Evolutionary conservation across 2,113 vertebrate species (phyloP), one percentile per base, ranked within the genome.

Genomic region (Thalassarche chlororhynchos): DNA sequence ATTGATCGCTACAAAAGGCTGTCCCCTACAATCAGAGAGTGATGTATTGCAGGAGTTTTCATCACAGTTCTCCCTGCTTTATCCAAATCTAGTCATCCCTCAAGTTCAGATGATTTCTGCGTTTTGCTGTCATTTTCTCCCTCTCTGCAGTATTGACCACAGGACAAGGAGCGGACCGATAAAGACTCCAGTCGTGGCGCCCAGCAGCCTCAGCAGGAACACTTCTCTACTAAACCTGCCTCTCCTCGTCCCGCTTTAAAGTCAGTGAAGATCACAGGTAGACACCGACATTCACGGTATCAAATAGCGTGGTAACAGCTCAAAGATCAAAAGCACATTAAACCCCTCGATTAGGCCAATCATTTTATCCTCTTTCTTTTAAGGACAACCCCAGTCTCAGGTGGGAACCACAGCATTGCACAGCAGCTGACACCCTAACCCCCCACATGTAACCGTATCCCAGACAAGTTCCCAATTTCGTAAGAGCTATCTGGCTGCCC

Each of bases 401-500:
- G 40, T 49, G 75, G 44, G 55, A 84, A 42, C 24, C 29, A 21
- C n/a, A 49, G 65, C 38, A 28, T 1, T 8, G 38, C 70, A 55
- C 40, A 34, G 26, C 17, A 38, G 31, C 24, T 36, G 57, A 61
- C 47, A n/a, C 32, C 13, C 18, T 29, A 42, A 17, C 15, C 7
- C 46, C 29, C 24, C 3, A 1, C 72, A 9, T 1, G 5, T 21
- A 58, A 54, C 20, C 25, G 0, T 5, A 61, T 29, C 51, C 31
- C 57, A 49, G 46, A 26, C 7, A 26, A 38, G 46, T 14, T n/a
- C 46, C 64, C 47, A 16, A 3, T 31, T 55, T 23, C 24, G 0
- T 4, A 34, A 24, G 28, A 38, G 62, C 44, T 29, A 5, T 40
- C 2, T 4, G 58, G 38, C 19, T 42, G 46, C 17, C 23, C 38